phyloP scores from a whole-genome alignment of 2,797 vertebrate species.

The Coregonus suidteri region DNA sequence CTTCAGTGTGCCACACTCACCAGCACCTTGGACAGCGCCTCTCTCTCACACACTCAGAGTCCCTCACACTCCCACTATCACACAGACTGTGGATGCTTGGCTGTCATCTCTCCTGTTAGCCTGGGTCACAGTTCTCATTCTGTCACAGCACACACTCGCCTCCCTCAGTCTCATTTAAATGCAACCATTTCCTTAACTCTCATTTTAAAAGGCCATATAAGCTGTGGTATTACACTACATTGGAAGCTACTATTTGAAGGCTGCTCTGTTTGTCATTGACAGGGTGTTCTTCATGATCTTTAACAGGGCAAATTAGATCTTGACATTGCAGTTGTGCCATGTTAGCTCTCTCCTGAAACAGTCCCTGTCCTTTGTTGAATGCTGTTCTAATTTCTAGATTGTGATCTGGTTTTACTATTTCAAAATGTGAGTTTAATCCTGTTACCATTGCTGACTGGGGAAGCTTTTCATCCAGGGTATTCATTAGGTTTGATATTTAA shows the following conservation, averaged over 20 bases:
- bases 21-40: neutral
- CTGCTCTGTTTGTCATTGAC: neutral
- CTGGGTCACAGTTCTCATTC: neutral
- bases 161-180: neutral
- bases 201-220: neutral
- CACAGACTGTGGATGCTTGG: neutral
- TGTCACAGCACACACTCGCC: neutral
- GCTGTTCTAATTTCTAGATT: neutral
- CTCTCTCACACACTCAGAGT: neutral
- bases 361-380: neutral
- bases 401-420: neutral
- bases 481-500: neutral
- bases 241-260: neutral
- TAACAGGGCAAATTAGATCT: neutral
- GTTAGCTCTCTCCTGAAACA: neutral
- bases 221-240: neutral
- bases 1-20: neutral
- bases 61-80: neutral
- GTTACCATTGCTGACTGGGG: neutral
- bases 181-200: neutral
- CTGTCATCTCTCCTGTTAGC: neutral
- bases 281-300: neutral
- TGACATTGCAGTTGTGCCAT: neutral
- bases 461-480: neutral
- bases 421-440: neutral